These are phyloP conservation scores for Epiblema foenella DNA, from an alignment of 2,888 invertebrate genomes.

Conservation along the genomic window DNA sequence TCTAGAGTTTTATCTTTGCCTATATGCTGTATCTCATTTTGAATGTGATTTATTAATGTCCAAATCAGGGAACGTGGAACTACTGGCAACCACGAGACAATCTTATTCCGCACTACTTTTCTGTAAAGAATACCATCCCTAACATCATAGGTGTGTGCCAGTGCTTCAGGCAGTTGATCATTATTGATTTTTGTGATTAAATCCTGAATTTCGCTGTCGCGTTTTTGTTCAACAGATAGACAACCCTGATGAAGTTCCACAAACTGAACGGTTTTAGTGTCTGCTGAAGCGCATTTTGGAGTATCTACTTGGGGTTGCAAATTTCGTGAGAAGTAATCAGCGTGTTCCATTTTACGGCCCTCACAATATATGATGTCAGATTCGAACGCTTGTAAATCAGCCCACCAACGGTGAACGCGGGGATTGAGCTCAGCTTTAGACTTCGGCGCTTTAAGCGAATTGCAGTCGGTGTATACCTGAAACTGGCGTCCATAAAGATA, in stretches of 20 bases:
- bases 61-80: constrained; percentile 44
- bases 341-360: constrained; percentile 46
- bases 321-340: constrained; percentile 38
- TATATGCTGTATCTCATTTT: constrained; percentile 41
- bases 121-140: constrained; percentile 12
- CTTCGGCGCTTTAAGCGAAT: constrained; percentile 45
- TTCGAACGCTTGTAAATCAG: constrained; percentile 46
- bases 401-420: constrained; percentile 48
- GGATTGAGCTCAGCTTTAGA: constrained; percentile 46
- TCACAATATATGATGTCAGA: constrained; percentile 47
- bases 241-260: constrained; percentile 28
- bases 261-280: constrained; percentile 14
- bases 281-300: no score
- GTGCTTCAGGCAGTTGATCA: neutral
- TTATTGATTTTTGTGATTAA: neutral
- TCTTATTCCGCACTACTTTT: constrained; percentile 5
- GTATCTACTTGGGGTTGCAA: neutral
- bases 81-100: constrained; percentile 27
- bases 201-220: neutral
- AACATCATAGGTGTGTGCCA: constrained; percentile 10
- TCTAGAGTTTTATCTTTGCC: constrained; percentile 43
- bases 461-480: constrained; percentile 47
- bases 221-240: constrained; percentile 11
- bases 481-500: constrained; percentile 44
- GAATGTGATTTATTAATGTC: constrained; percentile 44